Conservation (phyloP, 1,140 invertebrate species). For the Leptonema lineaticorne region DNA sequence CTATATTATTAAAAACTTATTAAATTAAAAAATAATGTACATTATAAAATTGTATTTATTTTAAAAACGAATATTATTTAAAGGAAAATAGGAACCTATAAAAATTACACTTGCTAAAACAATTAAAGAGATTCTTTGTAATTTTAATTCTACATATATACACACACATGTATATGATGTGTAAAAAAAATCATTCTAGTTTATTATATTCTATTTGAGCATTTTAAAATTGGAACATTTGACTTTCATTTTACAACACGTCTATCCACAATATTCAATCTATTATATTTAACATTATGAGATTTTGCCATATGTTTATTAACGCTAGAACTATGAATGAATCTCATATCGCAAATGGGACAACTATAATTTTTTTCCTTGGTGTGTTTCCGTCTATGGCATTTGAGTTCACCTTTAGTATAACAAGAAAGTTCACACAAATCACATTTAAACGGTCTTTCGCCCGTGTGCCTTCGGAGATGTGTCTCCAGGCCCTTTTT, state of each 20-base stretch:
- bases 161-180: too few species aligned
- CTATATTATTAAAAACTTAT: too few species aligned
- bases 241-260: constrained; percentile 36
- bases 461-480: constrained; percentile 53
- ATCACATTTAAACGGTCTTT: constrained; percentile 51
- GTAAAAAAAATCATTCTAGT: too few species aligned
- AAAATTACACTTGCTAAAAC: too few species aligned
- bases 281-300: constrained; percentile 50
- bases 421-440: constrained; percentile 49
- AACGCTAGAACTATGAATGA: constrained; percentile 52
- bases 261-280: constrained; percentile 44
- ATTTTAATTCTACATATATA: too few species aligned
- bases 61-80: too few species aligned
- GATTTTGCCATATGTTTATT: constrained; percentile 53
- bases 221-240: too few species aligned
- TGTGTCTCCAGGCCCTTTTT: constrained; percentile 55
- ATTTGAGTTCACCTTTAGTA: constrained; percentile 49
- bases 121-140: too few species aligned
- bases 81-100: too few species aligned
- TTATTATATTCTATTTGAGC: too few species aligned
- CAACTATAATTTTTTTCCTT: constrained; percentile 61
- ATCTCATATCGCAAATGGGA: constrained; percentile 55
- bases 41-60: too few species aligned
- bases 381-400: constrained; percentile 56
- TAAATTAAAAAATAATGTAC: too few species aligned